Evolutionary conservation across 2,797 vertebrate genomes (phyloP).

Genomic region (Euthynnus affinis): DNA sequence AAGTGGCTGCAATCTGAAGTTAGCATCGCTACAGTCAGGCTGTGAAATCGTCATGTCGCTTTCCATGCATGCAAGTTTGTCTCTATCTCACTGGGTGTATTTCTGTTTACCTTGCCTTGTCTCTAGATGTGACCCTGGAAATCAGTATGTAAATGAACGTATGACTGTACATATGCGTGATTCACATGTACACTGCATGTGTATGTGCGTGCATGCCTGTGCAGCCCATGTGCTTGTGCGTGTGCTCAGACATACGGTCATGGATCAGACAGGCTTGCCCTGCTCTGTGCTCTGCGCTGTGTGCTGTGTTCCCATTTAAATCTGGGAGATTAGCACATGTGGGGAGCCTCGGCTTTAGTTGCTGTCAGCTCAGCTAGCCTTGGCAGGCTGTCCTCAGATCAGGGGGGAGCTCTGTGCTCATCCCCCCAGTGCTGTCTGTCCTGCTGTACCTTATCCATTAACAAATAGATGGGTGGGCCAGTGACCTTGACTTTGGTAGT

Average conservation of each 20-base stretch:
- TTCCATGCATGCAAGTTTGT: not conserved
- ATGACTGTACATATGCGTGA: not conserved
- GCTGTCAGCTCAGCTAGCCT: constrained; percentile 80
- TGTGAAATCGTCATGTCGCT: constrained; percentile 34
- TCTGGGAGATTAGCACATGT: constrained; percentile 84
- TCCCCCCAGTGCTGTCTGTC: constrained; percentile 61
- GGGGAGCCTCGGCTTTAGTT: constrained; percentile 81
- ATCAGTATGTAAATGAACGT: constrained; percentile 13
- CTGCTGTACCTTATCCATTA: constrained; percentile 74
- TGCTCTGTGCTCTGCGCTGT: constrained; percentile 77
- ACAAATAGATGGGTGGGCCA: constrained; percentile 64
- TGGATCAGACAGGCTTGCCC: constrained; percentile 81
- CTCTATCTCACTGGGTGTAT: constrained; percentile 16
- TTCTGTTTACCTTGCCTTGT: constrained; percentile 7
- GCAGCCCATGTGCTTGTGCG: constrained; percentile 36
- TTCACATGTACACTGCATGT: constrained; percentile 34
- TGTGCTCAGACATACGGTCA: constrained; percentile 75
- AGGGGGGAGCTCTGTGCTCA: constrained; percentile 66
- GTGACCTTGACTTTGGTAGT: constrained; percentile 73
- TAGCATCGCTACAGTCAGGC: constrained; percentile 21
- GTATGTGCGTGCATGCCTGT: constrained; percentile 18
- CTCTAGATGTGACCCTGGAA: not conserved
- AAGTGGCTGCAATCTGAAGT: constrained; percentile 59
- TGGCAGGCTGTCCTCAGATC: constrained; percentile 80
- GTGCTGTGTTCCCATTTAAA: constrained; percentile 83